These are phyloP conservation scores for Eilema caniola DNA, from an alignment of 2,888 invertebrate genomes.

Conservation along the genomic window DNA sequence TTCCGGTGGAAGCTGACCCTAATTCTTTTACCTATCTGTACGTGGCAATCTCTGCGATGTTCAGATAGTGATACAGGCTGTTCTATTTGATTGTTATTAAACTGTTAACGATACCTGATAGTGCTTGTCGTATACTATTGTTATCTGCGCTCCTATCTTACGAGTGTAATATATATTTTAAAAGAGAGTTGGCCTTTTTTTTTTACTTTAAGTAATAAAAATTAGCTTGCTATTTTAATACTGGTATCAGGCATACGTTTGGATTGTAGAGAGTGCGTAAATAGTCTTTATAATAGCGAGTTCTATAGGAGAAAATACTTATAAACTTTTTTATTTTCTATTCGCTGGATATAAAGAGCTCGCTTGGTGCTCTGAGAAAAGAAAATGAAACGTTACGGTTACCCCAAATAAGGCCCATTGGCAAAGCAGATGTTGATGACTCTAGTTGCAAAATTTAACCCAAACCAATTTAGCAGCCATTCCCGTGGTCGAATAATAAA, in stretches of 20 bases:
- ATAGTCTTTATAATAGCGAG: too few relatives aligned
- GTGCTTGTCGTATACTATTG: conserved; percentile 25
- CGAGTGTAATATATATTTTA: conserved; percentile 27
- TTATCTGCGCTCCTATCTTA: conserved; percentile 35
- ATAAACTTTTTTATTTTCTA: too few relatives aligned
- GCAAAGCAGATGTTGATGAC: neutral
- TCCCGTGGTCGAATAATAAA: neutral
- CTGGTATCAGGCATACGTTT: neutral
- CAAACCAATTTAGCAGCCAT: neutral
- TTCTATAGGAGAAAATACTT: too few relatives aligned
- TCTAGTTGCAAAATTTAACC: neutral
- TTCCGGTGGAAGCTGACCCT: conserved; percentile 11
- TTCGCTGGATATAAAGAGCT: too few relatives aligned
- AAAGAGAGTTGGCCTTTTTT: conserved; percentile 24
- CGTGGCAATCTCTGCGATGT: conserved; percentile 52
- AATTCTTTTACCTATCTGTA: conserved; percentile 42
- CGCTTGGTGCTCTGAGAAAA: too few relatives aligned
- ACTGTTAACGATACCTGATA: conserved; percentile 35
- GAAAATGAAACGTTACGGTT: too few relatives aligned
- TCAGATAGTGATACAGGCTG: conserved; percentile 43
- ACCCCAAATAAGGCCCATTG: too few relatives aligned
- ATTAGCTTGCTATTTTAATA: neutral
- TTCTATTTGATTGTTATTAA: conserved; percentile 54
- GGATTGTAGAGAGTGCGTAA: neutral
- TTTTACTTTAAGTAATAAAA: conserved; percentile 7